Evolutionary conservation across 30 jellyfish, hydroid and myxozoan genomes (phyloP).

Genomic region (Rhopilema esculentum): DNA sequence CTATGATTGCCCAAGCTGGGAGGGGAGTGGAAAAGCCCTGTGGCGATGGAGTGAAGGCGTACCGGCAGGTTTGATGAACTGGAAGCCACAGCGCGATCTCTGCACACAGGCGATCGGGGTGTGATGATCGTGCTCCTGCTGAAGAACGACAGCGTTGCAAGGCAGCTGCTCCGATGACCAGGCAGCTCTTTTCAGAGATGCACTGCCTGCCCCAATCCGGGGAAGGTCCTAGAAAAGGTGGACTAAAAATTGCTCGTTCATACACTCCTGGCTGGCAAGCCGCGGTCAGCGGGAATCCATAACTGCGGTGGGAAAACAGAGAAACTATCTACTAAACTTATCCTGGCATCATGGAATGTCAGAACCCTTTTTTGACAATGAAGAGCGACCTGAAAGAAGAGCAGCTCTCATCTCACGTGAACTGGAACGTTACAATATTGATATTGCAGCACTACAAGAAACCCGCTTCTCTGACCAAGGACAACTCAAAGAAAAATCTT

Average conservation of each 20-base stretch:
- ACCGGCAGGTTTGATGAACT: too few species aligned
- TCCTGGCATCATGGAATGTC: neutral
- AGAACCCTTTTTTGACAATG: neutral
- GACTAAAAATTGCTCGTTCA: neutral
- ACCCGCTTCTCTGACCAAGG: constrained; percentile 21
- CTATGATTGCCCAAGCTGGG: too few species aligned
- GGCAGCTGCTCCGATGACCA: neutral
- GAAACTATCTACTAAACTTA: neutral
- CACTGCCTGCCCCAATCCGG: neutral
- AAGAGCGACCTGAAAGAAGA: constrained; percentile 29
- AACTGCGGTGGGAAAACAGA: neutral
- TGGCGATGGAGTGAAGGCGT: too few species aligned
- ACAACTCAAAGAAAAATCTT: neutral
- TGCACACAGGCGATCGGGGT: too few species aligned
- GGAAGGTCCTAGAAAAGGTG: constrained; percentile 8
- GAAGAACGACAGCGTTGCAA: too few species aligned
- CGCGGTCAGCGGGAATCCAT: constrained; percentile 29
- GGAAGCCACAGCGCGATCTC: too few species aligned
- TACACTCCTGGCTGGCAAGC: neutral
- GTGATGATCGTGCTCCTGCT: too few species aligned
- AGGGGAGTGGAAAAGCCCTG: too few species aligned
- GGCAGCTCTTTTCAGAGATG: neutral
- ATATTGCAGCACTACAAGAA: constrained; percentile 23
- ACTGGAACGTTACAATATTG: constrained; percentile 15
- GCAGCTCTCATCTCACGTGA: constrained; percentile 30